Base-by-base conservation (phyloP, 2,113 vertebrate genomes). In the Leuciscus idus region DNA sequence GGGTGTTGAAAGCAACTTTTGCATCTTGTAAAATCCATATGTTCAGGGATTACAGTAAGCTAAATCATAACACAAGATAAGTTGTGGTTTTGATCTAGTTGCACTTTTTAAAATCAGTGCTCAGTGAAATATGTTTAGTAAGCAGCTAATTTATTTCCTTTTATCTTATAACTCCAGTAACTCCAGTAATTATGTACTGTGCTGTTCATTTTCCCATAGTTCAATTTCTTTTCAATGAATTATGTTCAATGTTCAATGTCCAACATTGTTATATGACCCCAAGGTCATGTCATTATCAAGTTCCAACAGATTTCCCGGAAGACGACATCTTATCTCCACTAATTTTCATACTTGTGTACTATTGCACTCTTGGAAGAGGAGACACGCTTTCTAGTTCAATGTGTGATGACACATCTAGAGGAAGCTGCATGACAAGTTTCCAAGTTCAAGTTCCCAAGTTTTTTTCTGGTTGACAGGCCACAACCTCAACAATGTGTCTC, bases 31-130 rank as follows among this genome's bases (percentile, higher is more conserved):
- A 82, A 61, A 83, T 23, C 83, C 64, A 68, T 72, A 78, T 78
- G 85, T 62, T 66, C 55, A 75, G 74, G n/a, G 72, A 66, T 43
- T 79, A 50, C 4, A 6, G n/a, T 55, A 72, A 43, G 39, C 7
- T 43, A 43, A 78, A 87, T 82, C n/a, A 80, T 86, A 77, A 61
- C 21, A 3, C 50, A 55, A 74, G 62, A 52, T 26, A 78, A 3
- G 48, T 61, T 10, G 64, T 39, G 19, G 82, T 61, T 81, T 84
- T 55, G 26, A 70, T 82, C 48, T 39, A 66, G 61, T 30, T 77
- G 88, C 74, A 33, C 33, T 50, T 83, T 83, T 76, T 87, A 19
- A n/a, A 70, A 75, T 72, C n/a, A 30, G 13, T 86, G 72, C 59
- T 70, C 62, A 80, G 72, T 83, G n/a, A 85, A 83, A 70, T 43